Percentiles rank a stretch among this genome's conserved stretches.
phyloP scores from a whole-genome alignment of 2,888 invertebrate species.

The Copidosoma aretas region DNA sequence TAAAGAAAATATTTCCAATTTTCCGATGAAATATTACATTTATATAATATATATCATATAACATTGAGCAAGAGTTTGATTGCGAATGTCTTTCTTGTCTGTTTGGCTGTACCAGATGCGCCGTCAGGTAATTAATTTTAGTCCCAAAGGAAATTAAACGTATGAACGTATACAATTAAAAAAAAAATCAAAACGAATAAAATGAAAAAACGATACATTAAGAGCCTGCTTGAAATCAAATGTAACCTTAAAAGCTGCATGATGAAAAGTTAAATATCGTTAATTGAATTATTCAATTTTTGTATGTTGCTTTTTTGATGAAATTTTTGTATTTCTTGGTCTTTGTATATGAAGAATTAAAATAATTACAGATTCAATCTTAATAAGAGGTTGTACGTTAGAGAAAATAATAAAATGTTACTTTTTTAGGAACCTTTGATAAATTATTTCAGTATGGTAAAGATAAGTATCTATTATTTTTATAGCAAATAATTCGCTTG shows the following conservation, averaged over 20 bases:
- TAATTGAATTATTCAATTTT: no score
- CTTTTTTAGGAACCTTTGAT: no score
- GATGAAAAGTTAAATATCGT: no score
- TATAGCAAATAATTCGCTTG: no score
- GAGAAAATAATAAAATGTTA: no score
- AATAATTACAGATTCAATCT: background rate
- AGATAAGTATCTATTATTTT: no score
- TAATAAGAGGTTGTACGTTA: background rate
- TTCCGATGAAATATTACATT: slow-evolving; percentile 11
- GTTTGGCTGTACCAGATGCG: slow-evolving; percentile 61
- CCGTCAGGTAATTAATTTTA: slow-evolving; percentile 59
- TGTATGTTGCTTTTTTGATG: no score
- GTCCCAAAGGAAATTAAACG: slow-evolving; percentile 37
- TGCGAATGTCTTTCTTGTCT: slow-evolving; percentile 57
- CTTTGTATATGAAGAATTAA: no score
- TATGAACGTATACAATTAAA: slow-evolving; percentile 27
- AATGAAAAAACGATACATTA: slow-evolving; percentile 39
- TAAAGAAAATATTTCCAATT: background rate
- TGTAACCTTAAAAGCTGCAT: no score
- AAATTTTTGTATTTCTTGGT: no score
- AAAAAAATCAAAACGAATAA: slow-evolving; percentile 27
- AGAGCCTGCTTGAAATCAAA: slow-evolving; percentile 7
- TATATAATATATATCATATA: slow-evolving; percentile 18
- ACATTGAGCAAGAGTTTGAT: slow-evolving; percentile 44
- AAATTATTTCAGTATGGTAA: no score